These are phyloP conservation scores for Diploptera punctata DNA, from an alignment of 2,888 invertebrate genomes.

Conservation along the genomic window DNA sequence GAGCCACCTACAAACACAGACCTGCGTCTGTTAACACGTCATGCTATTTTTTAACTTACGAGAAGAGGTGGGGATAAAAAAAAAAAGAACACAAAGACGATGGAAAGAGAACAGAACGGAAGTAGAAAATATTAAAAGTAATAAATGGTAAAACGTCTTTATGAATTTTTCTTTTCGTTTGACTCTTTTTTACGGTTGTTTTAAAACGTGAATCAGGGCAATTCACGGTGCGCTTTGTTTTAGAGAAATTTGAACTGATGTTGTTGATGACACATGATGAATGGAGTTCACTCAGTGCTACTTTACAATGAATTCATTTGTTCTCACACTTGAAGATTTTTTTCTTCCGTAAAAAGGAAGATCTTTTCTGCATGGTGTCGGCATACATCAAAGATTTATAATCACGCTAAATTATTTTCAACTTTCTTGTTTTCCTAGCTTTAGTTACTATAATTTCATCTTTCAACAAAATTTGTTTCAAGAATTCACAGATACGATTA, in stretches of 20 bases:
- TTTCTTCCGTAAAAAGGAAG: too few species aligned
- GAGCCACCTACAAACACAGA: constrained; percentile 20
- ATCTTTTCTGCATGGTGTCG: too few species aligned
- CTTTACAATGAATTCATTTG: too few species aligned
- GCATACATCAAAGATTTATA: too few species aligned
- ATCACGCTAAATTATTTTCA: too few species aligned
- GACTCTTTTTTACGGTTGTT: neutral
- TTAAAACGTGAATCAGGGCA: neutral
- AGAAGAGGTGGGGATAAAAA: neutral
- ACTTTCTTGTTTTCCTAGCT: too few species aligned
- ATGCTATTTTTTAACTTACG: neutral
- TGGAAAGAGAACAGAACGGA: neutral
- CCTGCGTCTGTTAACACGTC: constrained; percentile 18
- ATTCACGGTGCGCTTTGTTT: neutral
- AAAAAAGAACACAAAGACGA: neutral
- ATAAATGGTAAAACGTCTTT: constrained; percentile 1
- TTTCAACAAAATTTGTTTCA: too few species aligned
- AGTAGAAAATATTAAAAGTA: constrained; percentile 15
- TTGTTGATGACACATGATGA: neutral
- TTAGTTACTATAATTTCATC: too few species aligned
- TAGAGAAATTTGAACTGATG: neutral
- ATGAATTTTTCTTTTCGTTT: neutral
- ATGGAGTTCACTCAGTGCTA: too few species aligned
- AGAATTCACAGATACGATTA: too few species aligned
- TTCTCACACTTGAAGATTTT: too few species aligned